Conservation (phyloP, 2,797 vertebrate genomes). For the Microcaecilia unicolor region DNA sequence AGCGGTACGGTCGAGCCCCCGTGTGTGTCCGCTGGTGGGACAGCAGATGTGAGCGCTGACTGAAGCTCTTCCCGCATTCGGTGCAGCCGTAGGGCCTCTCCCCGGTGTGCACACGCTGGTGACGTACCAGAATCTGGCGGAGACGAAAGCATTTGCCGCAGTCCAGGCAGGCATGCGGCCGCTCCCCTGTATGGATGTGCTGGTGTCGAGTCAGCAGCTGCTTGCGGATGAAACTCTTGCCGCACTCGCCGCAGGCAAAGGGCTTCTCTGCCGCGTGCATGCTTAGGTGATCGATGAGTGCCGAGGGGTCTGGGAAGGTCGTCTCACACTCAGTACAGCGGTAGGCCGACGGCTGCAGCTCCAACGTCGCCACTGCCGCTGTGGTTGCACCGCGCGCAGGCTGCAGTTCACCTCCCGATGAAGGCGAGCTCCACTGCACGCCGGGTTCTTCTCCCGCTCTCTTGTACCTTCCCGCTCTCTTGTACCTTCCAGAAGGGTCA, state of each 20-base stretch:
- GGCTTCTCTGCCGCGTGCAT: slow-evolving; percentile 12
- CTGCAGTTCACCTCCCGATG: too few relatives aligned
- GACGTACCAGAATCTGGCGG: slow-evolving; percentile 6
- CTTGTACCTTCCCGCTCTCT: too few relatives aligned
- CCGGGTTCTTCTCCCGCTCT: too few relatives aligned
- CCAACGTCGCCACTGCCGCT: too few relatives aligned
- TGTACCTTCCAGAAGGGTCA: too few relatives aligned
- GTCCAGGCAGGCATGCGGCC: slow-evolving; percentile 4
- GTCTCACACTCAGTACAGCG: slow-evolving; percentile 13
- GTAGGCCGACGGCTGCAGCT: too few relatives aligned
- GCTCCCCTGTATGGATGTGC: slow-evolving; percentile 14
- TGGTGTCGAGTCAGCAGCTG: slow-evolving; percentile 8
- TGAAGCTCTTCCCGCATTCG: slow-evolving; percentile 12
- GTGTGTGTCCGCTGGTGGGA: slow-evolving; percentile 2
- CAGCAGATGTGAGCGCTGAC: not conserved
- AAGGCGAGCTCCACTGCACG: too few relatives aligned
- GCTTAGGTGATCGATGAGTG: slow-evolving; percentile 8
- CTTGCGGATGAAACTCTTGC: slow-evolving; percentile 10
- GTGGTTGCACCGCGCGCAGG: too few relatives aligned
- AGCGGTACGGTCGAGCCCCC: not conserved
- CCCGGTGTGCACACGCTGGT: slow-evolving; percentile 6
- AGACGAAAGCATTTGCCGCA: slow-evolving; percentile 13
- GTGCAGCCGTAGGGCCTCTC: slow-evolving; percentile 5
- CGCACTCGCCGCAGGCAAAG: slow-evolving; percentile 11
- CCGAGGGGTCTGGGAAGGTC: slow-evolving; percentile 1